These are phyloP conservation scores for Nipponacmea schrenckii DNA, from an alignment of 2,888 invertebrate genomes.

Conservation along the genomic window DNA sequence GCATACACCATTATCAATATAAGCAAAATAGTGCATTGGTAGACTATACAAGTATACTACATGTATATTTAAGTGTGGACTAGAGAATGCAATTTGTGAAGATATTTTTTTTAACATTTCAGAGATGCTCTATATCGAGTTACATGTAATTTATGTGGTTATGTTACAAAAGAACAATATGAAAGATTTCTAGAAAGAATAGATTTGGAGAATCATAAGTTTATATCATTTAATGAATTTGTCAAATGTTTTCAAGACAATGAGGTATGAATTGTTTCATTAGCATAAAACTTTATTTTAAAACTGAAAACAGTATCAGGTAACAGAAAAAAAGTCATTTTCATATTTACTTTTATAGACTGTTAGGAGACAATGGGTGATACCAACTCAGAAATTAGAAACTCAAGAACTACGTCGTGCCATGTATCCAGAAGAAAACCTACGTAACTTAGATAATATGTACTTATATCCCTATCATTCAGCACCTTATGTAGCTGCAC, in stretches of 20 bases:
- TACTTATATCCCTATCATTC: slow-evolving; percentile 10
- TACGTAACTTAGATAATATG: slow-evolving; percentile 13
- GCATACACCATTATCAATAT: too few relatives aligned
- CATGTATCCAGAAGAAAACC: slow-evolving; percentile 19
- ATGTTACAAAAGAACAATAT: slow-evolving; percentile 51
- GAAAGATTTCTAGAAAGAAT: slow-evolving; percentile 46
- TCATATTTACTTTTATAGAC: background rate
- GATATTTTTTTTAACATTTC: slow-evolving; percentile 18
- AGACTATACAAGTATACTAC: too few relatives aligned
- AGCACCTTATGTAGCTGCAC: slow-evolving; percentile 13
- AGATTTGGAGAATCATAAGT: slow-evolving; percentile 39
- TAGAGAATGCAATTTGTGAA: too few relatives aligned
- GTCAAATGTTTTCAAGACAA: slow-evolving; percentile 33
- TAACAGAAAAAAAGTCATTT: too few relatives aligned
- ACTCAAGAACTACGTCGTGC: background rate
- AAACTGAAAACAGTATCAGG: too few relatives aligned
- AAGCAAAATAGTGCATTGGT: too few relatives aligned
- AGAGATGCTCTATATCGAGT: slow-evolving; percentile 53
- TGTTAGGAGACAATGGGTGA: slow-evolving; percentile 1
- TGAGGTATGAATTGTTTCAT: slow-evolving; percentile 24
- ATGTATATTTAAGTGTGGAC: too few relatives aligned
- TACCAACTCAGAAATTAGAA: background rate
- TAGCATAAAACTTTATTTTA: too few relatives aligned
- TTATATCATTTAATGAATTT: slow-evolving; percentile 44
- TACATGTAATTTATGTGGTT: slow-evolving; percentile 49